Percentiles rank a stretch among this genome's conserved stretches.
phyloP scores from a whole-genome alignment of 2,888 invertebrate genomes.

The Thereva nobilitata region DNA sequence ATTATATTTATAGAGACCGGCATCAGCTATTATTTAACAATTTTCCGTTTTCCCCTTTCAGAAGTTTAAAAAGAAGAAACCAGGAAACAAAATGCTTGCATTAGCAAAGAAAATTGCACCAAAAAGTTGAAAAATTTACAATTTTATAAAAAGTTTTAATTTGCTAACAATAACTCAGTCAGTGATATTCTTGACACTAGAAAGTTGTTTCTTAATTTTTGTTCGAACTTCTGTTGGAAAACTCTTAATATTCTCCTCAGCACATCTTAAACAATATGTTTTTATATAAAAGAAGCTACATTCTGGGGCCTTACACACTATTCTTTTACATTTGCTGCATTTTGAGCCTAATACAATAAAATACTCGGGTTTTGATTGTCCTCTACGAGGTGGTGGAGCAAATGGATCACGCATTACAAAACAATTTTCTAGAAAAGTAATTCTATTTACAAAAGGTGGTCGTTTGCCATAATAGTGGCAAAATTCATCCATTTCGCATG shows the following conservation, averaged over 20 bases:
- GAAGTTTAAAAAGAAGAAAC: constrained; percentile 46
- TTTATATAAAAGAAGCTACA: constrained; percentile 82
- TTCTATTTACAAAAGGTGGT: constrained; percentile 73
- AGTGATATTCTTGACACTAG: constrained; percentile 2
- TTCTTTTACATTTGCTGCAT: constrained; percentile 69
- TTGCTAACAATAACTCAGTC: background rate
- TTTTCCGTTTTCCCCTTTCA: constrained; percentile 14
- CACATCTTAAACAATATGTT: constrained; percentile 75
- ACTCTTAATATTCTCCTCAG: constrained; percentile 60
- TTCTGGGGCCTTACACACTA: constrained; percentile 71
- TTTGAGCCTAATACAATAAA: constrained; percentile 73
- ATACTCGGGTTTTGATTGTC: constrained; percentile 69
- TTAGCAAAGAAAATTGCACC: constrained; percentile 57
- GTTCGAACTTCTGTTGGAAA: constrained; percentile 73
- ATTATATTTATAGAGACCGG: background rate
- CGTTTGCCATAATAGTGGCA: constrained; percentile 76
- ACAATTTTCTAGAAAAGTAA: constrained; percentile 71
- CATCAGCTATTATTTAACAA: background rate
- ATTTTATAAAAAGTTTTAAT: constrained; percentile 14
- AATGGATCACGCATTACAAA: constrained; percentile 88
- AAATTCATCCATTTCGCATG: constrained; percentile 69
- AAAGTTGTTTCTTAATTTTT: constrained; percentile 61
- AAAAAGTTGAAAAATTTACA: constrained; percentile 34
- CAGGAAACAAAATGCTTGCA: constrained; percentile 46
- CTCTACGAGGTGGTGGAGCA: constrained; percentile 62